Conservation (phyloP, 64 coral and sea anemone genomes). For the Actinia equina region DNA sequence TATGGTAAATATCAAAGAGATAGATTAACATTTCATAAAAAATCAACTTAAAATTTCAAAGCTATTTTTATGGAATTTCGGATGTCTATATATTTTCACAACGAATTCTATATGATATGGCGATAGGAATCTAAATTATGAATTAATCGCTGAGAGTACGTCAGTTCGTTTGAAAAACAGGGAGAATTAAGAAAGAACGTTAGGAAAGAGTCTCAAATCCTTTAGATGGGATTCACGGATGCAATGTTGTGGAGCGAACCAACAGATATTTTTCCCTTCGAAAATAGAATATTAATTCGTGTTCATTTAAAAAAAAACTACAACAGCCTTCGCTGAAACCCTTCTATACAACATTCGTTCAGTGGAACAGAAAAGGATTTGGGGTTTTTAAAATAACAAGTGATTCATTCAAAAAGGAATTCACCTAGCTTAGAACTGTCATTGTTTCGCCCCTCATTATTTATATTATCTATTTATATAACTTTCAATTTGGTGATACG, state of each 20-base stretch:
- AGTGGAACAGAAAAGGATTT: not conserved
- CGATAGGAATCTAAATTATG: not conserved
- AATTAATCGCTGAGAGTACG: not conserved
- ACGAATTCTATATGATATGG: not conserved
- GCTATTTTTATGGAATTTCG: not conserved
- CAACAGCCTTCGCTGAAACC: not conserved
- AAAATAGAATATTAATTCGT: too few species aligned
- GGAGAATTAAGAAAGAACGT: not conserved
- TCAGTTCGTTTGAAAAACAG: too few species aligned
- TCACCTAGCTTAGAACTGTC: not conserved
- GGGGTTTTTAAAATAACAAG: not conserved
- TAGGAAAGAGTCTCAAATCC: too few species aligned
- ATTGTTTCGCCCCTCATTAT: not conserved
- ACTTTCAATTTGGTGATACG: not conserved
- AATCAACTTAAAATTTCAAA: not conserved
- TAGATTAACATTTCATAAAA: not conserved
- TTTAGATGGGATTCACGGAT: too few species aligned
- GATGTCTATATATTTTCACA: not conserved
- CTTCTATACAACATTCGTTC: too few species aligned
- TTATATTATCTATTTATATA: slow-evolving; percentile 14
- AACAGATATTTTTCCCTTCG: too few species aligned
- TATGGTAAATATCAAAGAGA: not conserved
- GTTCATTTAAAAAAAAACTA: not conserved
- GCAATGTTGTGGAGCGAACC: too few species aligned
- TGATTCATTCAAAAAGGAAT: not conserved